Percentiles rank a stretch among this genome's conserved stretches.
Conservation (phyloP, 1,140 invertebrate species). For the Heliconius nattereri region DNA sequence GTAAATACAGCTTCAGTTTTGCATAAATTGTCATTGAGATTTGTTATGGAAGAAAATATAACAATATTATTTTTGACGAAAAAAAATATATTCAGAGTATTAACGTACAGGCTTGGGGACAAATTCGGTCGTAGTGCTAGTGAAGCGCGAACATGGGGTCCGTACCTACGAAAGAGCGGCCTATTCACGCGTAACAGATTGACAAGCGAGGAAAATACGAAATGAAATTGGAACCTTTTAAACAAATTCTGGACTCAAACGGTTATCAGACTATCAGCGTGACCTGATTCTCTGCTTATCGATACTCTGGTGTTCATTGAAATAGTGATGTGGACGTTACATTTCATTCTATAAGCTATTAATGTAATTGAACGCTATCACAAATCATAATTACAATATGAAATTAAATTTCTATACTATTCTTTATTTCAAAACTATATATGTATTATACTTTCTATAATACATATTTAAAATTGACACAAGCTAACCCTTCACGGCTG, state of each 20-base stretch:
- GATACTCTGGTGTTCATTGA: background rate
- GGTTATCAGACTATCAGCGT: background rate
- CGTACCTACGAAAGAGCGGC: slow-evolving; percentile 42
- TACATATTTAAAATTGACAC: no score
- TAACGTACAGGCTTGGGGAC: slow-evolving; percentile 51
- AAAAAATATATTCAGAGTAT: slow-evolving; percentile 43
- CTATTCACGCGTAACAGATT: slow-evolving; percentile 63
- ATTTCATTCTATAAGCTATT: background rate
- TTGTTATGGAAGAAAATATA: slow-evolving; percentile 16
- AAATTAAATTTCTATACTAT: no score
- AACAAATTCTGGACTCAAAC: slow-evolving; percentile 25
- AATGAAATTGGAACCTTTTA: slow-evolving; percentile 26
- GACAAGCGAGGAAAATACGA: slow-evolving; percentile 61
- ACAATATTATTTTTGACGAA: slow-evolving; percentile 34
- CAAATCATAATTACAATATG: background rate
- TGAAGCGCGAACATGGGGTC: slow-evolving; percentile 52
- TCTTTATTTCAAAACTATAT: no score
- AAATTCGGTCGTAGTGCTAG: slow-evolving; percentile 55
- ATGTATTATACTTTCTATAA: no score
- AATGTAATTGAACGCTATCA: background rate
- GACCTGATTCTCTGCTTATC: background rate
- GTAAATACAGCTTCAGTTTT: background rate
- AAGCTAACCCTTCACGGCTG: no score
- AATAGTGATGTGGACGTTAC: background rate
- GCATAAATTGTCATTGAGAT: background rate